Evolutionary conservation across 2,888 invertebrate genomes (phyloP), one percentile per base, ranked within the genome.

Genomic region (Volucella bombylans): DNA sequence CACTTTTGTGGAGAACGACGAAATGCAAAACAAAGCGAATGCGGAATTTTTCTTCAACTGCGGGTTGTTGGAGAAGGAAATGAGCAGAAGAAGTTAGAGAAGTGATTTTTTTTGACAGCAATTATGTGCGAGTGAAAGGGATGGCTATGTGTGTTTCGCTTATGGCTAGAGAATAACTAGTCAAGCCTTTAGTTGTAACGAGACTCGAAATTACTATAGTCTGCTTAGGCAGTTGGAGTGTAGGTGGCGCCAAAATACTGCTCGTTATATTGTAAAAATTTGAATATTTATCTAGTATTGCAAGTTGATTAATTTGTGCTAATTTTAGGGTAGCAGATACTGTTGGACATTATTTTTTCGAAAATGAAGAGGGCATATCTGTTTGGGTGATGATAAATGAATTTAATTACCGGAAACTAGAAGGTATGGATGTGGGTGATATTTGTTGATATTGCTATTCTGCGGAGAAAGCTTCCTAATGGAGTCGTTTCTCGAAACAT

Each of bases 11-110:
- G 41, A 65, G 49, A 61, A 71, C 74, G 50, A 39, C 65, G 50
- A 71, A 83, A 67, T 61, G 49, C 67, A 80, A 79, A 79, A 83
- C 83, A 83, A 80, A 80, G 80, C 74, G 74, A 76, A 76, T 18
- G 71, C 49, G 68, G 50, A 80, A 74, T 76, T 67, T 71, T 80
- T 65, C 47, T 67, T 80, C 45, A 74, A 83, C 83, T 83, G 74
- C 74, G 64, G 73, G 41, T 69, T 64, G 73, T 54, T 73, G 73
- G 78, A 45, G 59, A 76, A 59, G 47, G 77, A 82, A 83, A 80
- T 69, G 76, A 76, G 52, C 15, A 38, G 38, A 41, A 49, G 59
- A 64, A 52, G 41, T 52, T 31, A 39, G 72, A 45, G 52, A 49
- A 39, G 31, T 9, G 9, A 41, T 1, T 45, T 45, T 69, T 71